phyloP scores from a whole-genome alignment of 2,888 invertebrate species.

The Drosophila paramelanica region DNA sequence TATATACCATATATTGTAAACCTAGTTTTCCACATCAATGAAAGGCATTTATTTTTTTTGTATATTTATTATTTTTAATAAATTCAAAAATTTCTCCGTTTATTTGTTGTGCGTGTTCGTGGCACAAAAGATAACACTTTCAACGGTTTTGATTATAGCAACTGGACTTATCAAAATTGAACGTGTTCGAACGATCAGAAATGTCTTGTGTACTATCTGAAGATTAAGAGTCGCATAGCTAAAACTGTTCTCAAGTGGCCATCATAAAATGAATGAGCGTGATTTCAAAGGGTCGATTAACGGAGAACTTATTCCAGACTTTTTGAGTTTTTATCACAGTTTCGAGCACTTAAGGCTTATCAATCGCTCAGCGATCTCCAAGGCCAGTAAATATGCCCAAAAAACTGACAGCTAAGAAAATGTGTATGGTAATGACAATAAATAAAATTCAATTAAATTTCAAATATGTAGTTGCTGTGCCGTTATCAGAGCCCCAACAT shows the following conservation, averaged over 20 bases:
- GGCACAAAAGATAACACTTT: neutral
- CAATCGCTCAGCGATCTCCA: constrained; percentile 3
- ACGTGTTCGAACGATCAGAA: neutral
- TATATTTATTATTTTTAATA: too few species aligned
- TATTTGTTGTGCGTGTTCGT: neutral
- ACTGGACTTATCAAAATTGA: neutral
- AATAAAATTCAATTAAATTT: constrained; percentile 58
- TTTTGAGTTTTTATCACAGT: constrained; percentile 18
- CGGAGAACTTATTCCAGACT: constrained; percentile 6
- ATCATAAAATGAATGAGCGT: constrained; percentile 20
- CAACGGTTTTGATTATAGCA: neutral
- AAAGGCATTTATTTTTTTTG: too few species aligned
- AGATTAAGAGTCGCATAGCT: constrained; percentile 3
- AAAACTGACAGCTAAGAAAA: constrained; percentile 32
- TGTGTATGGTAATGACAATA: constrained; percentile 61
- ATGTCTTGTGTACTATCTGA: neutral
- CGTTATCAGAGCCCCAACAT: constrained; percentile 51
- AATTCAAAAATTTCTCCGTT: too few species aligned
- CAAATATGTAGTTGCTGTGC: constrained; percentile 44
- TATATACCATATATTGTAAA: too few species aligned
- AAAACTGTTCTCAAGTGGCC: constrained; percentile 7
- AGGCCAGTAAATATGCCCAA: constrained; percentile 25
- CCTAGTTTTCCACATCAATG: too few species aligned
- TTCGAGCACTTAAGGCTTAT: constrained; percentile 34
- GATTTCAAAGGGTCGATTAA: constrained; percentile 24